Evolutionary conservation across 2,888 invertebrate species (phyloP), one percentile per base, ranked within the genome.

Genomic region (Sinhomidia bicolor): DNA sequence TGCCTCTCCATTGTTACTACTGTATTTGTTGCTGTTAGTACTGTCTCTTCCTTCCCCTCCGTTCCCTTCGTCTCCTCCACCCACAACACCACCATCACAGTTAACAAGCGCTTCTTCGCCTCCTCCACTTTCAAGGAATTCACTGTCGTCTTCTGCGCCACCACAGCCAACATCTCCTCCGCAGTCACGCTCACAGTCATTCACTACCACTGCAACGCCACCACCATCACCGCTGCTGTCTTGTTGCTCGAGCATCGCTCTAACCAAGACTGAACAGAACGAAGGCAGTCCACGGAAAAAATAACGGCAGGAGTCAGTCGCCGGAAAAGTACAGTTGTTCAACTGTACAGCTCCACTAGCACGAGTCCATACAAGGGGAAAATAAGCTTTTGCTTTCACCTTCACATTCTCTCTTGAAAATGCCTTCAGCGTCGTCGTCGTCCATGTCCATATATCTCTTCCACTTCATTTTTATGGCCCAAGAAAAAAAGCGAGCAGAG

Each of bases 221-320:
- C 26, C 17, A 54, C 57, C 29, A 23, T 41, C 68, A 54, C 65
- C 57, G 12, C 51, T 32, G 44, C 54, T 78, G 76, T 65, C 88
- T 83, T 88, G 74, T 83, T 88, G 83, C 88, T 88, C 88, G 83
- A 88, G 88, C 88, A 88, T 88, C 74, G 83, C 88, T 88, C 88
- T 17, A 71, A 54, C 81, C 76, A 88, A 88, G 88, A 88, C 88
- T 88, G 88, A 88, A 12, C 51, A 5, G 68, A 41, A 41, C 20
- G 20, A 71, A 20, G 14, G 12, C 36, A 71, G 14, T 20, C 9
- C 20, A 41, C 17, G 41, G 17, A 71, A 71, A 62, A 62, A 62
- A 71, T 41, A 36, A 32, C 14, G n/a, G 26, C 23, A 26, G 10
- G 0, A 26, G 23, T 10, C 10, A 1, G 10, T 60, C 0, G 26